Evolutionary conservation across 2,113 vertebrate genomes (phyloP), one percentile per base, ranked within the genome.

Genomic region (Antechinus stuartii): DNA sequence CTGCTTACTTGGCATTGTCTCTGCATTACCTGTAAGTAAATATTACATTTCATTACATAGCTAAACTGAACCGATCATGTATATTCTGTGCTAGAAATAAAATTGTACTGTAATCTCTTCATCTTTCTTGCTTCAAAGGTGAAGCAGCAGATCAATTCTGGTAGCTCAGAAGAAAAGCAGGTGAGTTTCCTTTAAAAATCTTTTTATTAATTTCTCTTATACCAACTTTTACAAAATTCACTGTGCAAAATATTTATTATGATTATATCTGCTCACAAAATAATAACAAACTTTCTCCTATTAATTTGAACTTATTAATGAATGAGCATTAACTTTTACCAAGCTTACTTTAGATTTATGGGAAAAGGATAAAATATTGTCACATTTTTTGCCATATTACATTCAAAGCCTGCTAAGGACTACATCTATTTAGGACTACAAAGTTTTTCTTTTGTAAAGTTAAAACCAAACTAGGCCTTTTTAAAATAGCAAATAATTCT

Each of bases 1-100:
- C 57, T 99, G 98, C 95, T 97, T 99, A 49, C 54, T 99, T n/a
- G 98, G 98, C 96, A 49, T 99, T 0, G 50, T 98, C 0, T 93
- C 92, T 24, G 96, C 98, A 76, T 93, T 98, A 54, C 98, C 99
- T 24, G 99, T 99, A 94, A 99, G 99, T 99, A 98, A 42, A 94
- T 30, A 30, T 89, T 92, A 90, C 56, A 46, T 27, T 49, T 76
- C 55, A 76, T 42, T 91, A 94, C 91, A 91, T 93, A 61, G 35
- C 54, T 90, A 68, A 94, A 49, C 96, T 56, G 68, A 93, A 56
- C 92, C 6, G 89, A 27, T 47, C 91, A 7, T 14, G 8, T n/a
- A 23, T 26, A 93, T 95, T 90, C 55, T 84, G 27, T 14, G 5
- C 89, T 47, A 76, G 46, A 0, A 19, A 94, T 0, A 92, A 95